A percentile compares a stretch with the other conserved stretches of the same genome.
Conservation (phyloP, 2,797 vertebrate genomes). For the Diglossa cyanea region DNA sequence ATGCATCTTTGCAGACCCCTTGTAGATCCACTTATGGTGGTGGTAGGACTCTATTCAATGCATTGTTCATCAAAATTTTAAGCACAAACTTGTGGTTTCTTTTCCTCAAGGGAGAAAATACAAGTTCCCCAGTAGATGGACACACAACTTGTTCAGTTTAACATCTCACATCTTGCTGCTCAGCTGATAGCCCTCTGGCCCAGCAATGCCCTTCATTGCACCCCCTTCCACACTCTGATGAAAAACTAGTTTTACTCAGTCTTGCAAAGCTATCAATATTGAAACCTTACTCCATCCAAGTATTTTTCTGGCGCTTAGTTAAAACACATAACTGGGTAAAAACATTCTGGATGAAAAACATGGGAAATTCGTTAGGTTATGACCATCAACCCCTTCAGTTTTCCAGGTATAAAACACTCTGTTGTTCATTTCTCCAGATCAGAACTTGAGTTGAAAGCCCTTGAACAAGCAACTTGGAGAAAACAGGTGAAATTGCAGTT, state of each 20-base stretch:
- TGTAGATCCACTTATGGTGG: background rate
- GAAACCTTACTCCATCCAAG: background rate
- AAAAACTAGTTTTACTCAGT: background rate
- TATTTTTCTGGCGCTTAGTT: background rate
- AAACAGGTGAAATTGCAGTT: background rate
- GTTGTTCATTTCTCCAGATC: background rate
- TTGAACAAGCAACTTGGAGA: background rate
- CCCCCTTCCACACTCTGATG: background rate
- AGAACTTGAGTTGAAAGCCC: background rate
- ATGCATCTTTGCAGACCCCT: background rate
- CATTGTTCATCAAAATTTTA: background rate
- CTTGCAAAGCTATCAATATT: background rate
- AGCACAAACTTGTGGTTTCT: background rate
- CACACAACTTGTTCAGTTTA: background rate
- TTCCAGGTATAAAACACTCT: background rate
- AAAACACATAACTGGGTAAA: background rate
- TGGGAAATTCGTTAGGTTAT: background rate
- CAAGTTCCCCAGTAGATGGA: background rate
- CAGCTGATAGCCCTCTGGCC: background rate
- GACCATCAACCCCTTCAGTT: background rate
- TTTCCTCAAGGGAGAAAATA: background rate
- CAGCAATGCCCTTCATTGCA: background rate
- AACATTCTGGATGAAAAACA: background rate
- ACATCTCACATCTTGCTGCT: background rate
- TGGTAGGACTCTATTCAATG: background rate